phyloP scores from a whole-genome alignment of 2,113 vertebrate genomes.

The Nesogale talazaci region DNA sequence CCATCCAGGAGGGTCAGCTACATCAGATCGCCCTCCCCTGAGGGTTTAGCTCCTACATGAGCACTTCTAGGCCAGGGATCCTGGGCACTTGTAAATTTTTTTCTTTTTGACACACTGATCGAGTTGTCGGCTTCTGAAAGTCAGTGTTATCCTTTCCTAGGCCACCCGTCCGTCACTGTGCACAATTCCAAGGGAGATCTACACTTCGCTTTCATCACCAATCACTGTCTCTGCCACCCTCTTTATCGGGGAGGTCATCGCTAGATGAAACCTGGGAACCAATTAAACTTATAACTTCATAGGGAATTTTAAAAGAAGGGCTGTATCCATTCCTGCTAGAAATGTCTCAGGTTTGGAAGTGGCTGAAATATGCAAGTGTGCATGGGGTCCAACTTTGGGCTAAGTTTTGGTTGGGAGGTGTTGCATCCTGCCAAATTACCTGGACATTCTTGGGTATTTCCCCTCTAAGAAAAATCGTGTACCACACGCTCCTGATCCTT shows the following conservation, averaged over 20 bases:
- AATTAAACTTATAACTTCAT: not conserved
- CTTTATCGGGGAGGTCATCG: not conserved
- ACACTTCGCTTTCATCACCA: not conserved
- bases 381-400: not conserved
- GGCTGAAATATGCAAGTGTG: not conserved
- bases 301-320: not conserved
- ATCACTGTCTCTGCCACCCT: not conserved
- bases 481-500: not conserved
- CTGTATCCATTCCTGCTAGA: not conserved
- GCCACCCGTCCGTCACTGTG: not conserved
- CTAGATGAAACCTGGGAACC: not conserved
- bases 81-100: not conserved
- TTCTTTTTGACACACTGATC: not conserved
- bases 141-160: not conserved
- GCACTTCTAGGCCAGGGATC: not conserved
- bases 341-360: not conserved
- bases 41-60: not conserved
- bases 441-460: not conserved
- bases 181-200: conserved; percentile 5
- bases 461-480: not conserved
- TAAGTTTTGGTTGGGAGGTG: not conserved
- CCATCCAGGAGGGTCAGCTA: not conserved
- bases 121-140: not conserved
- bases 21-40: not conserved
- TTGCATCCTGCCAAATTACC: not conserved